Percentiles rank a stretch among this genome's conserved stretches.
These are phyloP conservation scores for Trachymyrmex septentrionalis DNA, from an alignment of 1,140 invertebrate genomes.

Conservation along the genomic window DNA sequence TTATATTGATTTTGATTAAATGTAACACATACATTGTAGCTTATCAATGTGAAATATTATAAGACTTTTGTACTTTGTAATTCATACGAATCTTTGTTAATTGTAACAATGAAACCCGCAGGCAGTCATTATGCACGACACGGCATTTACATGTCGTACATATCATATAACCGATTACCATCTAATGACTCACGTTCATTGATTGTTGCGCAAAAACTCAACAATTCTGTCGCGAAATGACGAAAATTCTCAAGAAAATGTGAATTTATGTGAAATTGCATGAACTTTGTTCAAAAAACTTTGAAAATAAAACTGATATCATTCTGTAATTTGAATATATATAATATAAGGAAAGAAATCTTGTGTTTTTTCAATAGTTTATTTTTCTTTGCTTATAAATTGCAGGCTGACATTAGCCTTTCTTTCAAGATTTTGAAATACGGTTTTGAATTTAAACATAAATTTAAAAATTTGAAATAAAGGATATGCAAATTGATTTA, in stretches of 20 bases:
- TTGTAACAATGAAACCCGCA: neutral
- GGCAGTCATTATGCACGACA: neutral
- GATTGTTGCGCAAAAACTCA: neutral
- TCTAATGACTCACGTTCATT: conserved; percentile 23
- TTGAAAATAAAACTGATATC: neutral
- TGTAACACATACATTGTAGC: neutral
- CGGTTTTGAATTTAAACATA: too few relatives aligned
- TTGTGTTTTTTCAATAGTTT: neutral
- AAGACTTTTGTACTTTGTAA: neutral
- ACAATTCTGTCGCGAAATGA: neutral
- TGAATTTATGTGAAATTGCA: neutral
- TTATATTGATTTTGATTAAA: conserved; percentile 11
- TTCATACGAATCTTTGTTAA: neutral
- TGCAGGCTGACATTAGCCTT: neutral
- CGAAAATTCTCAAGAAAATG: neutral
- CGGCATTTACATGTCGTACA: neutral
- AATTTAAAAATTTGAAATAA: neutral
- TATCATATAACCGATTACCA: conserved; percentile 16
- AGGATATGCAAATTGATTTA: neutral
- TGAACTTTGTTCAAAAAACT: neutral
- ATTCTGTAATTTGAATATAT: neutral
- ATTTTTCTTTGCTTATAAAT: neutral
- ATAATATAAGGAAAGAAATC: neutral
- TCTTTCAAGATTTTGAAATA: neutral
- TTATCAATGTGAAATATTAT: neutral